Conservation (phyloP, 1,140 invertebrate species). For the Chlorops oryzae region DNA sequence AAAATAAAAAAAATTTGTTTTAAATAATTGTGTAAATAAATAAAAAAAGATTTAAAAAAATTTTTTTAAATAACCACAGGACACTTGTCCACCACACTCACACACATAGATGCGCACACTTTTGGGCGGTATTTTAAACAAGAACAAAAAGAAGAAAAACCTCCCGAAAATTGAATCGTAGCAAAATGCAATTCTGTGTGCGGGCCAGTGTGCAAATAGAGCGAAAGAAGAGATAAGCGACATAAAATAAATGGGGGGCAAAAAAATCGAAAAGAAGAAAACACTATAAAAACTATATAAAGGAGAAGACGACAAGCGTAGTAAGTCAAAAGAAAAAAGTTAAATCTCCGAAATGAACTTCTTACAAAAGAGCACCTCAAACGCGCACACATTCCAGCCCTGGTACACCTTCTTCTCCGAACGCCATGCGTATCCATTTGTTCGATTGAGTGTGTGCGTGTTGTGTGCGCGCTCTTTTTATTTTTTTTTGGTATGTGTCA, state of each 20-base stretch:
- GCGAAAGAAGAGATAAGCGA: neutral
- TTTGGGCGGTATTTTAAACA: neutral
- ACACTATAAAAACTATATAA: too few species aligned
- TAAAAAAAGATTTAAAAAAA: neutral
- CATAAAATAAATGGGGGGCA: neutral
- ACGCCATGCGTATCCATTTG: too few species aligned
- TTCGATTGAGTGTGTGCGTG: too few species aligned
- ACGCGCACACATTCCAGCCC: too few species aligned
- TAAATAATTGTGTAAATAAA: neutral
- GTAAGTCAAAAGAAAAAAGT: neutral
- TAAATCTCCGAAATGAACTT: too few species aligned
- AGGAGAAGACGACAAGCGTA: neutral
- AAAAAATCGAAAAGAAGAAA: neutral
- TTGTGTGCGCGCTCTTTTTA: too few species aligned
- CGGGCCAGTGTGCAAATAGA: neutral
- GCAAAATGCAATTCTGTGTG: too few species aligned
- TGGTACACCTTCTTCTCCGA: too few species aligned
- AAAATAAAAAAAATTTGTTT: neutral
- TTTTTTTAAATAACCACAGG: constrained; percentile 34
- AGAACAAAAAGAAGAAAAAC: neutral
- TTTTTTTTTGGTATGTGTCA: too few species aligned
- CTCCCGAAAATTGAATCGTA: too few species aligned
- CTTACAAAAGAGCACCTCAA: too few species aligned
- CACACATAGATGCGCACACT: too few species aligned
- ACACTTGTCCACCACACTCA: constrained; percentile 33